Conservation (phyloP, 2,113 vertebrate species). For the Bucco capensis region DNA sequence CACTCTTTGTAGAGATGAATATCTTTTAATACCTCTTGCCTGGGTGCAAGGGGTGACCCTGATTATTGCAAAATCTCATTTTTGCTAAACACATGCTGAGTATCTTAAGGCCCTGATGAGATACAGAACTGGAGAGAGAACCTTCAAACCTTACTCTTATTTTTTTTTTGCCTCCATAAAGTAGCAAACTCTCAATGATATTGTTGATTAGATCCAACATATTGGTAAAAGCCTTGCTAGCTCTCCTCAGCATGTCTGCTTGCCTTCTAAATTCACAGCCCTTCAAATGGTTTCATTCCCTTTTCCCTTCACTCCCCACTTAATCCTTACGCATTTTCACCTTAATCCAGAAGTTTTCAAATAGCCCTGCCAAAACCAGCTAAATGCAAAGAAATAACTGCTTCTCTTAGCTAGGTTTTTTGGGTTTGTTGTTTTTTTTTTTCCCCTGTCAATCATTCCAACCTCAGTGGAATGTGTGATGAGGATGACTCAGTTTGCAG, state of each 20-base stretch:
- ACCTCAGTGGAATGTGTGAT: slow-evolving; percentile 46
- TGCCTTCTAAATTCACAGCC: slow-evolving; percentile 56
- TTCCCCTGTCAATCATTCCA: slow-evolving; percentile 58
- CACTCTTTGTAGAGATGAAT: slow-evolving; percentile 25
- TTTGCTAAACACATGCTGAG: slow-evolving; percentile 42
- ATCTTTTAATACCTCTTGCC: slow-evolving; percentile 38
- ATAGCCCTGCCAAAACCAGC: slow-evolving; percentile 64
- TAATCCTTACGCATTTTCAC: slow-evolving; percentile 68
- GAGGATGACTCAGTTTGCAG: slow-evolving; percentile 57
- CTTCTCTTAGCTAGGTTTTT: slow-evolving; percentile 52
- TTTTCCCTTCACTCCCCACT: slow-evolving; percentile 50
- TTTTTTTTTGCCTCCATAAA: slow-evolving; percentile 48
- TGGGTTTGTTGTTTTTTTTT: too few relatives aligned
- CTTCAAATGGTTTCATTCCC: slow-evolving; percentile 51
- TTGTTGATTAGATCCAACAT: slow-evolving; percentile 40
- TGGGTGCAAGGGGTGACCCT: neutral
- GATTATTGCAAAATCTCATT: slow-evolving; percentile 43
- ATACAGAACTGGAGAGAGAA: slow-evolving; percentile 4
- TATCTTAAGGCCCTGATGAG: slow-evolving; percentile 42
- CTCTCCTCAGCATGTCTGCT: slow-evolving; percentile 36
- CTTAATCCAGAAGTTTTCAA: slow-evolving; percentile 68
- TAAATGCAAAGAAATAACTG: slow-evolving; percentile 61
- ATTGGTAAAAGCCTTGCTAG: slow-evolving; percentile 45
- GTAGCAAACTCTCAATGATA: slow-evolving; percentile 48
- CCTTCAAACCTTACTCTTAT: slow-evolving; percentile 21